phyloP scores from a whole-genome alignment of 1,140 invertebrate species.

The Trichonephila inaurata region DNA sequence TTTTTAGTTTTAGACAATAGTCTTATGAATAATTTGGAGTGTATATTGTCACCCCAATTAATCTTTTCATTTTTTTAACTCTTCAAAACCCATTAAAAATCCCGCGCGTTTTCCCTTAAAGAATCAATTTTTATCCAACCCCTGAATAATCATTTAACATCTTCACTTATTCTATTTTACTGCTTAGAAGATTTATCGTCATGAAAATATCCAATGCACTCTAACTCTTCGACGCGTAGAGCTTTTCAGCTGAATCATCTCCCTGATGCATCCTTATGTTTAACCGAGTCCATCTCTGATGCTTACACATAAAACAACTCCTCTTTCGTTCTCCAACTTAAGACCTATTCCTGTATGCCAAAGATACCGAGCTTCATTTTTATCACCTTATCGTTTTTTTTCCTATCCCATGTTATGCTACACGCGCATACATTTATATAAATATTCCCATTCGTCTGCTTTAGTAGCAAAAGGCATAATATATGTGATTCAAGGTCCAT shows the following conservation, averaged over 20 bases:
- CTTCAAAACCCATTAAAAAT: too few species aligned
- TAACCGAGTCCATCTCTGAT: conserved; percentile 37
- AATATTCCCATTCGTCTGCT: not conserved
- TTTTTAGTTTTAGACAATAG: too few species aligned
- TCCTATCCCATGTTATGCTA: not conserved
- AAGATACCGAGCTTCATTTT: conserved; percentile 38
- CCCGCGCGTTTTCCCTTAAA: not conserved
- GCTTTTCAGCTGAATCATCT: conserved; percentile 25
- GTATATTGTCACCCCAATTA: too few species aligned
- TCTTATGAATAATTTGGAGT: too few species aligned
- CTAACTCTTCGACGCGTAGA: not conserved
- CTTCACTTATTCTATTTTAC: conserved; percentile 31
- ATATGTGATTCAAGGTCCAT: conserved; percentile 52
- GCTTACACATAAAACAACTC: conserved; percentile 39
- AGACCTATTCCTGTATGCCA: conserved; percentile 45
- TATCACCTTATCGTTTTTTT: conserved; percentile 46
- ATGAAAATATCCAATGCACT: conserved; percentile 16
- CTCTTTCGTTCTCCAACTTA: not conserved
- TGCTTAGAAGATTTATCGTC: not conserved
- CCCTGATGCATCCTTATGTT: conserved; percentile 29
- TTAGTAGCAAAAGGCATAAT: not conserved
- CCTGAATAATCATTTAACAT: conserved; percentile 2
- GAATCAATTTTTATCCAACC: not conserved
- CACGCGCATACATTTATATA: conserved; percentile 35
- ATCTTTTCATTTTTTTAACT: too few species aligned